Evolutionary conservation across 1,140 invertebrate species (phyloP), one percentile per base, ranked within the genome.

Genomic region (Apis laboriosa): DNA sequence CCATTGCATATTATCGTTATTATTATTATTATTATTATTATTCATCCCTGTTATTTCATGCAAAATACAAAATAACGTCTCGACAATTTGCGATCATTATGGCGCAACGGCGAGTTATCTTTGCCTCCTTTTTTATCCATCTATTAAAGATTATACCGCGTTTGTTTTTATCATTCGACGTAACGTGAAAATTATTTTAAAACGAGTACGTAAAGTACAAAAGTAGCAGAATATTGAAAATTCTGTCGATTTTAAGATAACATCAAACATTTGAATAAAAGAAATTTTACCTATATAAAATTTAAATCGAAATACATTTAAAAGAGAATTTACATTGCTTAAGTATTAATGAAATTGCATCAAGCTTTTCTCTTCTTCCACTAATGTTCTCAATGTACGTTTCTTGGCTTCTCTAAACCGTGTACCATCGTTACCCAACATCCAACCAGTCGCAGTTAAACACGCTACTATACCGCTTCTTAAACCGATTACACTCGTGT

Each of bases 401-500:
- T 24, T 5, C 28, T 56, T 21, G 11, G 19, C 19, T 80, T 53
- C 58, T 73, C 58, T 73, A 80, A 28, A 64, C 72, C 12, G 64
- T 13, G 7, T 15, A 28, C 1, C 19, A 17, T 43, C 9, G 11
- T 56, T 64, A 19, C 79, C 34, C 34, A 49, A 58, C 34, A 73
- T 43, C 9, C 17, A 3, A 43, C 9, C n/a, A 43, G 43, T 75
- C 63, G 58, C 78, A 24, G 60, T 74, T 74, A 66, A 80, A 75
- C 61, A 43, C 79, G 71, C 19, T 56, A n/a, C 19, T 64, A 11
- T 51, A 63, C 60, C 49, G 21, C 43, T 80, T 72, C 55, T 75
- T 75, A 66, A 80, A 75, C n/a, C 64, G 66, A 77, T 74, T 80
- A 74, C 78, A 19, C 51, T 56, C 28, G 43, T 58, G 77, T 24